Percentiles rank a stretch among this genome's conserved stretches.
Conservation (phyloP, 92 coral and sea anemone species). For the Siderastrea siderea region DNA sequence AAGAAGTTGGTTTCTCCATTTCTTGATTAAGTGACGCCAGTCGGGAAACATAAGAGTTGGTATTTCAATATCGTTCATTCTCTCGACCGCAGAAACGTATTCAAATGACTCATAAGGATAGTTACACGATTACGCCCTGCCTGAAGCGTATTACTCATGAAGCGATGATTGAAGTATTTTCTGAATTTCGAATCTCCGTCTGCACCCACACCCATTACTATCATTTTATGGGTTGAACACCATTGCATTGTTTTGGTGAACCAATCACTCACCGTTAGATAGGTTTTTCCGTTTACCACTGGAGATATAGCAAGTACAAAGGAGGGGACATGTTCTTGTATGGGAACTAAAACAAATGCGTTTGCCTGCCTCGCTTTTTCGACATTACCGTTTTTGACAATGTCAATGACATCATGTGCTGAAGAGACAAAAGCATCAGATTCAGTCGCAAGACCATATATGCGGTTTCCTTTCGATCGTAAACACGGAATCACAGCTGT, state of each 20-base stretch:
- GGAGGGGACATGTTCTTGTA: constrained; percentile 38
- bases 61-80: not conserved
- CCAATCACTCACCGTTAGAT: constrained; percentile 8
- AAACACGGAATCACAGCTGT: constrained; percentile 54
- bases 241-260: not conserved
- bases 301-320: constrained; percentile 7
- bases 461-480: constrained; percentile 28
- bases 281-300: constrained; percentile 8
- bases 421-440: not conserved
- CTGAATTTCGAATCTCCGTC: constrained; percentile 54
- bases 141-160: not conserved
- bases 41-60: constrained; percentile 36
- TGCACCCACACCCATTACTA: constrained; percentile 38
- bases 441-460: constrained; percentile 42
- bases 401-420: constrained; percentile 33
- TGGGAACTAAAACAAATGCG: constrained; percentile 21
- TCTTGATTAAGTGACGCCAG: constrained; percentile 37
- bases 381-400: not conserved
- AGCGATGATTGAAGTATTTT: constrained; percentile 11
- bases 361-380: constrained; percentile 37
- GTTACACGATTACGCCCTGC: not conserved
- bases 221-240: no score
- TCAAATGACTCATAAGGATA: not conserved
- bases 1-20: constrained; percentile 16
- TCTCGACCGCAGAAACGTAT: not conserved